Evolutionary conservation across 2,888 invertebrate species (phyloP), one percentile per base, ranked within the genome.

Genomic region (Oscheius sp.): DNA sequence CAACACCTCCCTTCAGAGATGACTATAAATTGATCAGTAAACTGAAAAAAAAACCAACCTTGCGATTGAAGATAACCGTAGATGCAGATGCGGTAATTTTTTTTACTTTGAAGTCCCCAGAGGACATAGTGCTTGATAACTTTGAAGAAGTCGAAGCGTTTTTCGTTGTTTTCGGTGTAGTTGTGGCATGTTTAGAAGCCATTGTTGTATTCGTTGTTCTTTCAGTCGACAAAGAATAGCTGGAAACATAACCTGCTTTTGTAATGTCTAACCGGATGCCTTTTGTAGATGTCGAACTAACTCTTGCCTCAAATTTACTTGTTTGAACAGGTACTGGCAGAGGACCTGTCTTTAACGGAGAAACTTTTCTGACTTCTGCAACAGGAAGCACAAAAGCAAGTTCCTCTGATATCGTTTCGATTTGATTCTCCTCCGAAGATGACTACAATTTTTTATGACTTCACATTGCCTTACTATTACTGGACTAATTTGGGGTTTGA

Each of bases 361-460:
- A n/a, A n/a, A 14, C 41, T 12, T 20, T 41, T 4, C 4, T 12
- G 5, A 20, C 41, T 12, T 41, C 22, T 5, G 24, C 57, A 8
- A 57, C 24, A 14, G 59, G 59, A 41, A 59, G 24, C 4, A 44
- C 9, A 6, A 44, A 26, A 12, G 44, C 26, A n/a, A 41, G 30
- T n/a, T 41, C 44, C 14, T 59, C 59, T 28, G 68, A 65, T 30
- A 73, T 73, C 6, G 71, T 62, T 62, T 73, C 73, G 32, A 73
- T 73, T 28, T 68, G 68, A 41, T 71, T 66, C 38, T 73, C 73
- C 32, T 73, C 63, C 17, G 62, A 45, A 14, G 73, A 73, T 36
- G 50, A 63, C 70, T 73, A 38, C 26, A 70, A 24, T 20, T 47
- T 17, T 14, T 24, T 12, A 38, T 54, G 20, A 9, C 8, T 4